Conservation (phyloP, 2,797 vertebrate species). For the Sebastolobus altivelis region DNA sequence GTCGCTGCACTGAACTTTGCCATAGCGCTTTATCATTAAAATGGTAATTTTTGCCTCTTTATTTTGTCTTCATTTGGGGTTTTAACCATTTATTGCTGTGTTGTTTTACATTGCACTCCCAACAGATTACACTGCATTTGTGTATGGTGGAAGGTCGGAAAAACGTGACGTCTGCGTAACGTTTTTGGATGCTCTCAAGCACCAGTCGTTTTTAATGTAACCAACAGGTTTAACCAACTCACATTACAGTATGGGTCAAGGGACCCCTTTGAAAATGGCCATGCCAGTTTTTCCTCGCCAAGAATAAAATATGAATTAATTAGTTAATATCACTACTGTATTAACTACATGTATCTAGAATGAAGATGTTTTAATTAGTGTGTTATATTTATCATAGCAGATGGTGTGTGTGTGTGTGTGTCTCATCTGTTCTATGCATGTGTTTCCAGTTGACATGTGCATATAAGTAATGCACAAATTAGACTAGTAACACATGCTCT, state of each 20-base stretch:
- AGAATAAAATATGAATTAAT: no score
- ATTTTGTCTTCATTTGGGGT: neutral
- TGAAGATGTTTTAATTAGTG: neutral
- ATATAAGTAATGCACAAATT: neutral
- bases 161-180: no score
- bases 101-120: no score
- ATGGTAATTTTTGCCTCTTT: neutral
- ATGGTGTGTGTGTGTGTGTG: neutral
- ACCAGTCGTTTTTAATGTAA: neutral
- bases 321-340: no score
- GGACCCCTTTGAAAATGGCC: no score
- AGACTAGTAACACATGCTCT: neutral
- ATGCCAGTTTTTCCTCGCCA: no score
- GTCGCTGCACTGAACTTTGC: neutral
- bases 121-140: no score
- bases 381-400: constrained; percentile 11
- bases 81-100: no score
- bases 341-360: neutral
- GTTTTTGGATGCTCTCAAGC: no score
- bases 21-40: neutral
- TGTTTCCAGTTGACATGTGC: neutral
- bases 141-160: no score
- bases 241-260: no score
- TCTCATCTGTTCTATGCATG: neutral
- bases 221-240: neutral